Conservation (phyloP, 2,113 vertebrate species). For the Nyctibius bracteatus region DNA sequence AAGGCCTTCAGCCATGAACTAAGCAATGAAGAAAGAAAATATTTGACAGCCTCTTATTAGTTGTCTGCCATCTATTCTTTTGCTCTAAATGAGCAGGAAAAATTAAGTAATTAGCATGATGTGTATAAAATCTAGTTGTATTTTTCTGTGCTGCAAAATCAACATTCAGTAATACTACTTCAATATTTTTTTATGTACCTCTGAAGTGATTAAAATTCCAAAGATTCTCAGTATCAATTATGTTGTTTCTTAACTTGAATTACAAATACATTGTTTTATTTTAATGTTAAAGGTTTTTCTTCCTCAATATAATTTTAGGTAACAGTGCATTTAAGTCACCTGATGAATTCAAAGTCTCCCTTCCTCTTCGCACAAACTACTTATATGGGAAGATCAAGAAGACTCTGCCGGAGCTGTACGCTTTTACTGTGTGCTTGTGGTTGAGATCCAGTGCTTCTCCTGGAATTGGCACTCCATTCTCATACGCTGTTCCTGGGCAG, state of each 20-base stretch:
- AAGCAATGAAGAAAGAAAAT: background rate
- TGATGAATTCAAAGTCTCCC: slow-evolving; percentile 94
- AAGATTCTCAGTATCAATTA: background rate
- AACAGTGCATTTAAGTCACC: slow-evolving; percentile 94
- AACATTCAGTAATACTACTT: background rate
- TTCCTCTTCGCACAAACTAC: slow-evolving; percentile 95
- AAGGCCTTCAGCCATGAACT: background rate
- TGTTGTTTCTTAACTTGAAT: background rate
- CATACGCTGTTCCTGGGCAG: slow-evolving; percentile 92
- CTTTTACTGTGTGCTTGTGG: slow-evolving; percentile 98
- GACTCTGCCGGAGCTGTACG: slow-evolving; percentile 93
- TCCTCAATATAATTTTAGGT: slow-evolving; percentile 65
- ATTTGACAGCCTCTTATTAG: background rate
- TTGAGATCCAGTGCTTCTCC: slow-evolving; percentile 91
- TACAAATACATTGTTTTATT: background rate
- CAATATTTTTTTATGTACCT: background rate
- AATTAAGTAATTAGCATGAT: background rate
- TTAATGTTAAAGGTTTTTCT: background rate
- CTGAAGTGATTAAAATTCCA: background rate
- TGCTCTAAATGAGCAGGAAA: background rate
- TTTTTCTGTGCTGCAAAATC: background rate
- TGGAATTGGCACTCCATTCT: slow-evolving; percentile 94
- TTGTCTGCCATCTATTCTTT: background rate
- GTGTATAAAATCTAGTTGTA: background rate
- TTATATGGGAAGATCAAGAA: slow-evolving; percentile 95